These are phyloP conservation scores for Sebastes hubbsi DNA, from an alignment of 2,797 vertebrate species.

Conservation along the genomic window DNA sequence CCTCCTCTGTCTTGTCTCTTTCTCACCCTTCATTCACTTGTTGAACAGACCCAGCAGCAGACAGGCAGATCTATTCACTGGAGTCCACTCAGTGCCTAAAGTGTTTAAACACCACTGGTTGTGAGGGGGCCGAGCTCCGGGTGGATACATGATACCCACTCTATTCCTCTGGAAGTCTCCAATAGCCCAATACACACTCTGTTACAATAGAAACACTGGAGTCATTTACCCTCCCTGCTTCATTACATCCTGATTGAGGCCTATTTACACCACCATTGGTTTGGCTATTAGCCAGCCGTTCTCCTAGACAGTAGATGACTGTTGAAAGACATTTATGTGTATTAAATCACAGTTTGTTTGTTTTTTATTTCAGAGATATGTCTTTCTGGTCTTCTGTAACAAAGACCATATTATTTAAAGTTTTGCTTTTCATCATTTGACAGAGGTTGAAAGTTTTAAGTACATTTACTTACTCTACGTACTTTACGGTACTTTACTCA, in stretches of 20 bases:
- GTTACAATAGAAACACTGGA: constrained; percentile 66
- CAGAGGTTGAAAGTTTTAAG: neutral
- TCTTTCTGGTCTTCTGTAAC: neutral
- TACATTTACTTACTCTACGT: neutral
- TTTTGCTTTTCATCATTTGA: neutral
- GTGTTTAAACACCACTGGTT: constrained; percentile 72
- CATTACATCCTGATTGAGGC: constrained; percentile 54
- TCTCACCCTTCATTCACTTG: constrained; percentile 60
- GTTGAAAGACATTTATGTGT: constrained; percentile 10
- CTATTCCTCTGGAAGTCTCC: constrained; percentile 57
- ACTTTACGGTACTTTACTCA: neutral
- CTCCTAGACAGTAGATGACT: constrained; percentile 4
- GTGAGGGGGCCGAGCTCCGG: constrained; percentile 38
- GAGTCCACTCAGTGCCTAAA: constrained; percentile 66
- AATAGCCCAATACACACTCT: constrained; percentile 61
- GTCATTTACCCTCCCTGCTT: constrained; percentile 63
- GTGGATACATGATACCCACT: constrained; percentile 63
- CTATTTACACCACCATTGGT: constrained; percentile 31
- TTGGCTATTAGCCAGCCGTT: constrained; percentile 41
- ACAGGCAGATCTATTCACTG: constrained; percentile 75
- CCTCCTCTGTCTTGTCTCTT: constrained; percentile 27
- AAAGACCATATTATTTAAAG: neutral
- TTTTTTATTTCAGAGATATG: neutral
- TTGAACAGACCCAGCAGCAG: constrained; percentile 58
- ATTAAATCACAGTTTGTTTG: neutral